Percentiles rank a stretch among this genome's conserved stretches.
Evolutionary conservation across 2,888 invertebrate species (phyloP).

Genomic region (Crioceris asparagi): DNA sequence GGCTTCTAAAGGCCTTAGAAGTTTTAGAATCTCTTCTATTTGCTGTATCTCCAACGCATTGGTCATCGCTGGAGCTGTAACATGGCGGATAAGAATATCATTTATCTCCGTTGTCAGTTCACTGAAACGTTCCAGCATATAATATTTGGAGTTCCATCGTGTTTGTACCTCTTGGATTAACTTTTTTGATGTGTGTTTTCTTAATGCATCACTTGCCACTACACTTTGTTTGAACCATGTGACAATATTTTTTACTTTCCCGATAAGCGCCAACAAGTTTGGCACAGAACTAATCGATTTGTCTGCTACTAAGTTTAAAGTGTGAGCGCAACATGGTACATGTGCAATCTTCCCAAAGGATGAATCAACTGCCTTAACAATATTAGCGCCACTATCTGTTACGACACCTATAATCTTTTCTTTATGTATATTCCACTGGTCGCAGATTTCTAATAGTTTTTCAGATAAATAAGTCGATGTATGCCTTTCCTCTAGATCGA

Average conservation of each 20-base stretch:
- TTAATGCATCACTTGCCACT: constrained; percentile 8
- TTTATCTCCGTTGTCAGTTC: no score
- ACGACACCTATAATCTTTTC: constrained; percentile 12
- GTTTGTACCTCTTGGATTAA: constrained; percentile 25
- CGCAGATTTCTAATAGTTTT: constrained; percentile 6
- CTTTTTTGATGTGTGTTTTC: constrained; percentile 6
- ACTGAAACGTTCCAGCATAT: constrained; percentile 27
- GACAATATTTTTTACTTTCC: constrained; percentile 7
- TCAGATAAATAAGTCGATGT: constrained; percentile 9
- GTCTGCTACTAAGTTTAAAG: constrained; percentile 13
- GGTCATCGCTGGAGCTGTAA: no score
- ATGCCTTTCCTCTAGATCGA: constrained; percentile 10
- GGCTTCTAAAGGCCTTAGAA: constrained; percentile 26
- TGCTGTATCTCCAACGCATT: no score
- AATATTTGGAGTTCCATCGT: constrained; percentile 26
- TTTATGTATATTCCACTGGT: constrained; percentile 14
- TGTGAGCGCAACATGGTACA: constrained; percentile 19
- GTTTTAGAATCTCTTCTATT: constrained; percentile 19
- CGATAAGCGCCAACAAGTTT: background rate
- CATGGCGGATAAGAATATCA: no score
- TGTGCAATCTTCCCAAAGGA: constrained; percentile 10
- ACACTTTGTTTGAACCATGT: constrained; percentile 12
- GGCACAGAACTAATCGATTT: constrained; percentile 6
- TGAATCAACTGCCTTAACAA: constrained; percentile 5
- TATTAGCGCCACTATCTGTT: constrained; percentile 6